Conservation (phyloP, 2,113 vertebrate species). For the Toxotes chatareus region DNA sequence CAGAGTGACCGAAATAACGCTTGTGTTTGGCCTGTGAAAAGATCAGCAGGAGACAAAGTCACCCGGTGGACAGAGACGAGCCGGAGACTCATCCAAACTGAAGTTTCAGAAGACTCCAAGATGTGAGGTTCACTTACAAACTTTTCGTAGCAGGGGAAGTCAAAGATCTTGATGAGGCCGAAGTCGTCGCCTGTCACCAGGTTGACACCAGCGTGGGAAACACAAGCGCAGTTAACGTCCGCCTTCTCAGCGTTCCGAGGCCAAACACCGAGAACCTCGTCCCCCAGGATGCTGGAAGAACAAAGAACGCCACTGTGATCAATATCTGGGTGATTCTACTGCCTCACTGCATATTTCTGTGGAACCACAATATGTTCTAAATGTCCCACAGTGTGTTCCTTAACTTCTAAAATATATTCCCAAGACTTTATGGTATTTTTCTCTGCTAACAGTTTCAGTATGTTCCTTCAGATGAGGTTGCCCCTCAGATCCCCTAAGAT, state of each 20-base stretch:
- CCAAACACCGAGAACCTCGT: conserved; percentile 96
- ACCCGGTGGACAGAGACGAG: no score
- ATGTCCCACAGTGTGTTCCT: no score
- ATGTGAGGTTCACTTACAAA: conserved; percentile 86
- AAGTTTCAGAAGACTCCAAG: neutral
- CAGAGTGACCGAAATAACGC: conserved; percentile 95
- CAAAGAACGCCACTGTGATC: neutral
- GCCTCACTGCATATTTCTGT: neutral
- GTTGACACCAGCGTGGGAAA: conserved; percentile 92
- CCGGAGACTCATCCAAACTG: neutral
- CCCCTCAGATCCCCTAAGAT: no score
- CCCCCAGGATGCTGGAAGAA: conserved; percentile 89
- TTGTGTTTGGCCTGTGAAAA: conserved; percentile 93
- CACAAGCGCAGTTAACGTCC: conserved; percentile 94
- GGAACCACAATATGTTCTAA: no score
- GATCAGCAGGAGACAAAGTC: neutral
- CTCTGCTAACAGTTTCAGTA: neutral
- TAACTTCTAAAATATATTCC: neutral
- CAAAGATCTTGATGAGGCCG: conserved; percentile 96
- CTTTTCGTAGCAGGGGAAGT: conserved; percentile 95
- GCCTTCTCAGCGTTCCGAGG: conserved; percentile 94
- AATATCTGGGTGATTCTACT: neutral
- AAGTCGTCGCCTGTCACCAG: conserved; percentile 96
- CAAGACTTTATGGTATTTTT: no score
- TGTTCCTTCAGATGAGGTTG: neutral